Evolutionary conservation across 1,140 invertebrate genomes (phyloP).

Genomic region (Cardiocondyla obscurior): DNA sequence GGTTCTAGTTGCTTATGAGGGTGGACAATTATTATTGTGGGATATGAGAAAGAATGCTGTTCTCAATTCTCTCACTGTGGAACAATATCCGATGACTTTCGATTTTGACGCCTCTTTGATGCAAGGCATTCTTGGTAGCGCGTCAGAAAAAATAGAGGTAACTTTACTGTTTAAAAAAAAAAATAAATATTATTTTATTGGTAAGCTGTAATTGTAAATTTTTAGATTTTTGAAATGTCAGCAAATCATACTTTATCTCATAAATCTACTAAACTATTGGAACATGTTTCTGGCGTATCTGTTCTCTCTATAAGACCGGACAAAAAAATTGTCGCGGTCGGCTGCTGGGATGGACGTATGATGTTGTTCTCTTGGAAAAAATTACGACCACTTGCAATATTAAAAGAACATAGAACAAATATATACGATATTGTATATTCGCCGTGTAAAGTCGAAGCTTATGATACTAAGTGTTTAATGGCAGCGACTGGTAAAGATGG

Average conservation of each 20-base stretch:
- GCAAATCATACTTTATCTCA: constrained; percentile 81
- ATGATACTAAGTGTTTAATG: constrained; percentile 88
- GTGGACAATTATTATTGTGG: constrained; percentile 88
- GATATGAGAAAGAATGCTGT: constrained; percentile 85
- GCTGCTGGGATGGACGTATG: constrained; percentile 90
- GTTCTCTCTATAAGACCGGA: constrained; percentile 88
- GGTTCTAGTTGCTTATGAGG: constrained; percentile 87
- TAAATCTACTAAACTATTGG: constrained; percentile 86
- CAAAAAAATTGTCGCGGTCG: constrained; percentile 89
- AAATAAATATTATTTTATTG: not conserved
- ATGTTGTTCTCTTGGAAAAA: constrained; percentile 92
- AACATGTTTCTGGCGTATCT: constrained; percentile 88
- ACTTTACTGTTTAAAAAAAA: not conserved
- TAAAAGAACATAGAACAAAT: constrained; percentile 87
- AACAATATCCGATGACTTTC: constrained; percentile 88
- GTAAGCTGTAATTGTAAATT: constrained; percentile 6
- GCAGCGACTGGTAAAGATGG: constrained; percentile 89
- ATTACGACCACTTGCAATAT: constrained; percentile 89
- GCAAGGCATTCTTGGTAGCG: constrained; percentile 87
- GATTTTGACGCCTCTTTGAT: constrained; percentile 87
- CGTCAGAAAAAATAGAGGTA: constrained; percentile 85
- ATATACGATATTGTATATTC: constrained; percentile 89
- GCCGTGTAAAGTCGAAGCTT: constrained; percentile 85
- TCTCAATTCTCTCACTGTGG: constrained; percentile 85
- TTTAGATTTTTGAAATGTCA: constrained; percentile 78